Base-by-base conservation (phyloP, 2,113 vertebrate genomes). In the Maccullochella peelii region DNA sequence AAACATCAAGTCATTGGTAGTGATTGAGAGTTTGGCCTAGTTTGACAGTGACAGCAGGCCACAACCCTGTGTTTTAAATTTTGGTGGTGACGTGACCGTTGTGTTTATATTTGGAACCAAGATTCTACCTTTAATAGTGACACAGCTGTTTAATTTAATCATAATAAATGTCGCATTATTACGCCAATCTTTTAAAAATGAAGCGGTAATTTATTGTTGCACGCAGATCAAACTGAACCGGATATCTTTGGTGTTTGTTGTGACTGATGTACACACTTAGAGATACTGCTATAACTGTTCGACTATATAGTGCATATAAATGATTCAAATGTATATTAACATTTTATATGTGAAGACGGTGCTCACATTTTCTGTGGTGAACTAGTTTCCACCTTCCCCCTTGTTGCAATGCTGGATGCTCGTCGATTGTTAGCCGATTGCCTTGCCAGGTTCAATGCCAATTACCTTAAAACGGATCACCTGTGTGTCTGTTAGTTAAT, bases 391-490 rank as follows among this genome's bases (percentile, higher is more conserved):
- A 14, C 30, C 47, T 54, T 44, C 10, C 33, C 58, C 14, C 12
- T 40, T 44, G 7, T 58, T 69, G 9, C 12, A 47, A 0, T 14
- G n/a, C 77, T 36, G 40, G n/a, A 23, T 4, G 63, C 50, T 68
- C 54, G 21, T 61, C 61, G 77, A 20, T 62, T 57, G 38, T 49
- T 59, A 30, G 50, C 75, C 8, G 12, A 47, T 50, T 50, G 44
- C 21, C 25, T 52, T 38, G 4, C 44, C 50, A 76, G 59, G 33
- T 77, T 49, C 74, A 66, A 66, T 21, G 27, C 36, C 15, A 55
- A 30, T 67, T 54, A 66, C 33, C 62, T 21, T 6, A 40, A 42
- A 55, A 67, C 67, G 74, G 61, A 77, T 77, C 49, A 54, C 49
- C 72, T 33, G 18, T 21, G 18, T 52, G 18, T 52, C 20, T 38